Evolutionary conservation across 2,888 invertebrate species (phyloP).

Genomic region (Tenthredo mesomela): DNA sequence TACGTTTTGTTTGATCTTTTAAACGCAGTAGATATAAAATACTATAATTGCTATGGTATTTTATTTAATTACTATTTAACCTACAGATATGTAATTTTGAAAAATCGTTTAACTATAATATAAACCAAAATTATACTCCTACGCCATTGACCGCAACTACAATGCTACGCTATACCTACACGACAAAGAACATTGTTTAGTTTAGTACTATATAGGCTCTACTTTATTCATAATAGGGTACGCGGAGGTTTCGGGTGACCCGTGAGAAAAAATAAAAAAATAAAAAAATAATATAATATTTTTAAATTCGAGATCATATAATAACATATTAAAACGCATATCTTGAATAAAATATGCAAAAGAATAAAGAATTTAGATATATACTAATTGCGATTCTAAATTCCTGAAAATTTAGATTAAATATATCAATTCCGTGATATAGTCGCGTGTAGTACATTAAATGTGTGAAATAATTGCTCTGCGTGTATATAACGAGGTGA

Average conservation of each 20-base stretch:
- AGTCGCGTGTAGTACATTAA: background rate
- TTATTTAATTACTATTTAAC: too few relatives aligned
- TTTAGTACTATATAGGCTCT: background rate
- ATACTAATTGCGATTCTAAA: too few relatives aligned
- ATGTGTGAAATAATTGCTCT: background rate
- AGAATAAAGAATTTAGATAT: background rate
- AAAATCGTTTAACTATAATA: too few relatives aligned
- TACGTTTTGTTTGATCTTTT: background rate
- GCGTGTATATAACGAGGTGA: background rate
- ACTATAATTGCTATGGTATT: background rate
- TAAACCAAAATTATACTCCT: background rate
- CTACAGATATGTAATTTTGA: too few relatives aligned
- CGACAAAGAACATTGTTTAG: conserved; percentile 37
- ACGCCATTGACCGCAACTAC: background rate
- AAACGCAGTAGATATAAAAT: background rate
- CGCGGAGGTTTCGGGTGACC: conserved; percentile 38
- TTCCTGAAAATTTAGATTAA: background rate
- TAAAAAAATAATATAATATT: background rate
- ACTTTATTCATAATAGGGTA: background rate
- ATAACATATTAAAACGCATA: background rate
- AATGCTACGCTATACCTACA: conserved; percentile 10
- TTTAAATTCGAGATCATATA: background rate
- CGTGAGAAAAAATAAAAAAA: conserved; percentile 22
- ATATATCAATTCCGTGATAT: background rate
- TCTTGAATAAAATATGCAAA: background rate